phyloP scores from a whole-genome alignment of 1,140 invertebrate species.

The Acromyrmex charruanus region DNA sequence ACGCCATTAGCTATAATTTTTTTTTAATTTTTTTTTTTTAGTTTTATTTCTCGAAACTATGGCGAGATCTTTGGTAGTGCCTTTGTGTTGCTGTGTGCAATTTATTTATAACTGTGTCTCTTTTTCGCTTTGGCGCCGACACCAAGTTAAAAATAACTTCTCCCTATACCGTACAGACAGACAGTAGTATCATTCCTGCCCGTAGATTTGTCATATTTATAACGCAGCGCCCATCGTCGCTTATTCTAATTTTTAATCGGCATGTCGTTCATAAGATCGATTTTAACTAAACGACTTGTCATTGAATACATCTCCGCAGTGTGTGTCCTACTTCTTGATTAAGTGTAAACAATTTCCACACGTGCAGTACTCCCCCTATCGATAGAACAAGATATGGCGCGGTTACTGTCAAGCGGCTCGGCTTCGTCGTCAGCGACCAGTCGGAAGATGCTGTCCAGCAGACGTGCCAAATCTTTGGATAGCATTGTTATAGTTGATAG shows the following conservation, averaged over 20 bases:
- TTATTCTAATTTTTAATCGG: constrained; percentile 63
- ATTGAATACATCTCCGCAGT: constrained; percentile 48
- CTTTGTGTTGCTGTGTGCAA: constrained; percentile 72
- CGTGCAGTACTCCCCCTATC: constrained; percentile 85
- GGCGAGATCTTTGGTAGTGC: constrained; percentile 59
- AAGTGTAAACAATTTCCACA: constrained; percentile 79
- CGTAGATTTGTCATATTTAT: constrained; percentile 36
- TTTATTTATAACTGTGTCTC: constrained; percentile 75
- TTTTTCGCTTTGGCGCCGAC: constrained; percentile 70
- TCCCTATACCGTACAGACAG: constrained; percentile 23
- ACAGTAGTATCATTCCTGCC: constrained; percentile 55
- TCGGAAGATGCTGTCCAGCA: constrained; percentile 78
- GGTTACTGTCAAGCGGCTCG: constrained; percentile 81
- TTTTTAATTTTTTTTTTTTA: background rate
- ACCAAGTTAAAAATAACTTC: constrained; percentile 72
- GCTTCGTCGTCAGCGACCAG: constrained; percentile 55
- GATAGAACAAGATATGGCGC: constrained; percentile 87
- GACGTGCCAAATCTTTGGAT: constrained; percentile 85
- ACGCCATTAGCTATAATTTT: background rate
- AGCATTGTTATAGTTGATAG: constrained; percentile 84
- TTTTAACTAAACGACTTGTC: constrained; percentile 13
- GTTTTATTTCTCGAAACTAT: constrained; percentile 16
- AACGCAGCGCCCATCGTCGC: constrained; percentile 30
- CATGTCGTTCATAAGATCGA: constrained; percentile 5
- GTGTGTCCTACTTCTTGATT: constrained; percentile 72